These are phyloP conservation scores for Atherinosoma microstoma DNA, from an alignment of 2,797 vertebrate genomes.

Conservation along the genomic window DNA sequence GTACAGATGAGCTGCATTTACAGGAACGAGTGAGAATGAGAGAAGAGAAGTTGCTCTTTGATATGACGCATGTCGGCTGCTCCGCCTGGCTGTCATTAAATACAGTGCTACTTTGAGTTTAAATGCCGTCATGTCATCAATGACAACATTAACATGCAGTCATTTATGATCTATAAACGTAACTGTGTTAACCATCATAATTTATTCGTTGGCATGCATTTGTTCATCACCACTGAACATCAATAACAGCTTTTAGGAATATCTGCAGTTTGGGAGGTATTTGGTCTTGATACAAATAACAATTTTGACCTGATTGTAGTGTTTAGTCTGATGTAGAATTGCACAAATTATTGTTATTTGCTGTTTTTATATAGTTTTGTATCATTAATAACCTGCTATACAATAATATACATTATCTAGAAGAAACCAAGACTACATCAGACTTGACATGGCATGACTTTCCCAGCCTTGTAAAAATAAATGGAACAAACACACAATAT, in stretches of 20 bases:
- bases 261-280: neutral
- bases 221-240: neutral
- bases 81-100: constrained; percentile 6
- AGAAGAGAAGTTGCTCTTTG: neutral
- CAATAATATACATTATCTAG: neutral
- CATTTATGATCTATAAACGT: neutral
- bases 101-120: neutral
- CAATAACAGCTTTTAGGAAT: neutral
- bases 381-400: neutral
- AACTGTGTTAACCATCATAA: neutral
- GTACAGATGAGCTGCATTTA: neutral
- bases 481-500: no score
- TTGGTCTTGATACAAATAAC: neutral
- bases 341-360: neutral
- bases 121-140: neutral
- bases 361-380: no score
- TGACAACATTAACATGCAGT: neutral
- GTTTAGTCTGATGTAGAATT: neutral
- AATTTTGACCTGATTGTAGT: neutral
- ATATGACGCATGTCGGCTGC: neutral
- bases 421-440: neutral
- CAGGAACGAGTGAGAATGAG: neutral
- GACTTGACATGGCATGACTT: no score
- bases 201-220: neutral
- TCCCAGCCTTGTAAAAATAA: no score